Evolutionary conservation across 2,113 vertebrate genomes (phyloP), one percentile per base, ranked within the genome.

Genomic region (Dromaius novaehollandiae): DNA sequence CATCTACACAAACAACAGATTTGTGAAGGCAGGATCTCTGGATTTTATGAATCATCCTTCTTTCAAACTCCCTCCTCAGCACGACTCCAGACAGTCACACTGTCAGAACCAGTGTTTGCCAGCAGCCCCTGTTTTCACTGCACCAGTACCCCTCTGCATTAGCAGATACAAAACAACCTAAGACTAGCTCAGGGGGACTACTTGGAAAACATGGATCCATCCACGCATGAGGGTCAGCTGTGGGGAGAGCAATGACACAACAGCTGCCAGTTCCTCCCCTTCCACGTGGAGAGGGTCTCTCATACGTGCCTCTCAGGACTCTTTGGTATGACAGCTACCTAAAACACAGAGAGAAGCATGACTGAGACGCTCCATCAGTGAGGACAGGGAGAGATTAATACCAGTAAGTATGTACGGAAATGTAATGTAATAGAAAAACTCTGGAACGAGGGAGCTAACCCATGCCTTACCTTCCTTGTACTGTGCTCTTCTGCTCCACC

Each of bases 391-490:
- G 30, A 64, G 20, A 46, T 44, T 44, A 73, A 6, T 50, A 83
- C 20, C 34, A 74, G 36, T 26, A 70, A 82, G 10, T 36, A 60
- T 13, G 30, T 38, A 3, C 25, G 30, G 20, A 18, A 56, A 44
- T 28, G 50, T 17, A 38, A 25, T 34, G 46, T 28, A 18, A 13
- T 51, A 28, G 36, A 77, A 58, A 65, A 32, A 46, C 42, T 90
- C 58, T 63, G 86, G 60, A 86, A 87, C 25, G n/a, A 7, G 18
- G 8, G 38, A 95, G 20, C 13, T 88, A 81, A 79, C 44, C 44
- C 76, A 87, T 86, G 51, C 32, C 98, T 98, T 93, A 99, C 99
- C 99, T 99, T 80, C 99, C 99, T 50, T 98, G 98, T 64, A 99
- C 98, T 68, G 97, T 98, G 51, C 97, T 93, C 73, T 95, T 98